phyloP scores from a whole-genome alignment of 2,888 invertebrate genomes.

The Monopis laevigella region DNA sequence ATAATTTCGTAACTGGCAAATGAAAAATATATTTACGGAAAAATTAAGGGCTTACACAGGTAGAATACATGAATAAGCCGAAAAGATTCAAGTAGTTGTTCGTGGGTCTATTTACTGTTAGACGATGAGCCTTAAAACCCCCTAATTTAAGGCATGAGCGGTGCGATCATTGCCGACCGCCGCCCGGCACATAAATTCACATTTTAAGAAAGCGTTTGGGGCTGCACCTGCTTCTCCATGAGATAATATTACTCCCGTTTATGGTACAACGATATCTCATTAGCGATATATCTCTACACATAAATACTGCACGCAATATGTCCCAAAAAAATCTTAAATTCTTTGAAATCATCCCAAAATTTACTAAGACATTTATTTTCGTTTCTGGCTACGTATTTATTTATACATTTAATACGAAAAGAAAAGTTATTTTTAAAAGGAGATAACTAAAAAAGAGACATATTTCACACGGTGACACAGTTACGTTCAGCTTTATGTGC shows the following conservation, averaged over 20 bases:
- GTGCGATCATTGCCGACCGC: slow-evolving; percentile 56
- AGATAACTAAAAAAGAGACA: neutral
- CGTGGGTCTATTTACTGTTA: slow-evolving; percentile 51
- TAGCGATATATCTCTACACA: slow-evolving; percentile 8
- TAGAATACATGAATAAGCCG: slow-evolving; percentile 16
- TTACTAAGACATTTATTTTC: too few relatives aligned
- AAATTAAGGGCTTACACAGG: too few relatives aligned
- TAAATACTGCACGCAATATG: too few relatives aligned
- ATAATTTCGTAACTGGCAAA: neutral
- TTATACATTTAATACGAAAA: too few relatives aligned
- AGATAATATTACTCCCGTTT: slow-evolving; percentile 33
- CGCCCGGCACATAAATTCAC: slow-evolving; percentile 56
- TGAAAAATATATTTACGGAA: slow-evolving; percentile 1
- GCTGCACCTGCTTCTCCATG: slow-evolving; percentile 47
- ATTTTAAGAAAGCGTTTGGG: slow-evolving; percentile 50
- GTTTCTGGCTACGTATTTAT: too few relatives aligned
- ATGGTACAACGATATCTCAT: slow-evolving; percentile 27
- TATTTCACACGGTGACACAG: slow-evolving; percentile 9
- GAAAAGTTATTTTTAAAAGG: neutral
- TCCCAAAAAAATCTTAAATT: too few relatives aligned
- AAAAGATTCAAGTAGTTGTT: slow-evolving; percentile 30
- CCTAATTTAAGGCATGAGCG: slow-evolving; percentile 61
- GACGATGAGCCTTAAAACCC: slow-evolving; percentile 57
- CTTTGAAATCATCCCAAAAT: too few relatives aligned
- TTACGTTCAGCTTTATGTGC: slow-evolving; percentile 2